Percentiles rank a stretch among this genome's conserved stretches.
Conservation (phyloP, 2,113 vertebrate species). For the Pteronura brasiliensis region DNA sequence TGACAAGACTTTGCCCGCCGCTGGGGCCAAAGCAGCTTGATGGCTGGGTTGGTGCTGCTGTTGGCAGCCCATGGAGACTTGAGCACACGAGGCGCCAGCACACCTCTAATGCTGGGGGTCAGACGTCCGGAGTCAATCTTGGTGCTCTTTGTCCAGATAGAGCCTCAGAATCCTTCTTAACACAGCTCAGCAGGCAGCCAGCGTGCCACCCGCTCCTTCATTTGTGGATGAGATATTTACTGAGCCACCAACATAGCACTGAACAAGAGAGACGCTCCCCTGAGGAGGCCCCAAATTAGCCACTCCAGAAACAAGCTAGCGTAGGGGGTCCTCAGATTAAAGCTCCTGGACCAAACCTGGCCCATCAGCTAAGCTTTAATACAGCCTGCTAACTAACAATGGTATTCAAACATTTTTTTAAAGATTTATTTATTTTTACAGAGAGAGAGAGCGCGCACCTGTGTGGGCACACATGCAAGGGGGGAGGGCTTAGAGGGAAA, state of each 20-base stretch:
- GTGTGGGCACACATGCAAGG: not conserved
- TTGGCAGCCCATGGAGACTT: not conserved
- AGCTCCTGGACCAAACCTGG: not conserved
- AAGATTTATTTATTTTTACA: not conserved
- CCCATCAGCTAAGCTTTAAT: not conserved
- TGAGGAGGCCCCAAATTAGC: not conserved
- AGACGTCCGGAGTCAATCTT: not conserved
- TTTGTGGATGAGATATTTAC: not conserved
- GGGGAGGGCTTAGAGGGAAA: not conserved
- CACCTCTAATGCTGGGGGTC: not conserved
- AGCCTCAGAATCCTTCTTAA: not conserved
- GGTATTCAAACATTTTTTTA: not conserved
- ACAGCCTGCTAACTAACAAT: not conserved
- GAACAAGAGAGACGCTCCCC: not conserved
- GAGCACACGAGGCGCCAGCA: not conserved
- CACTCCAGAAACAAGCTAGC: not conserved
- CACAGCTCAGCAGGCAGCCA: not conserved
- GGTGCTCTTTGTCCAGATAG: not conserved
- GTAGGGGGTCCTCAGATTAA: not conserved
- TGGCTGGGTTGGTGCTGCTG: not conserved
- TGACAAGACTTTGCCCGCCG: not conserved
- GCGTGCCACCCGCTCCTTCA: not conserved
- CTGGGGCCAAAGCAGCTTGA: not conserved
- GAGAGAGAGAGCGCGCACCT: not conserved
- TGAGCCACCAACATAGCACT: not conserved